Conservation (phyloP, 1,140 invertebrate genomes). For the Dufourea novaeangliae region DNA sequence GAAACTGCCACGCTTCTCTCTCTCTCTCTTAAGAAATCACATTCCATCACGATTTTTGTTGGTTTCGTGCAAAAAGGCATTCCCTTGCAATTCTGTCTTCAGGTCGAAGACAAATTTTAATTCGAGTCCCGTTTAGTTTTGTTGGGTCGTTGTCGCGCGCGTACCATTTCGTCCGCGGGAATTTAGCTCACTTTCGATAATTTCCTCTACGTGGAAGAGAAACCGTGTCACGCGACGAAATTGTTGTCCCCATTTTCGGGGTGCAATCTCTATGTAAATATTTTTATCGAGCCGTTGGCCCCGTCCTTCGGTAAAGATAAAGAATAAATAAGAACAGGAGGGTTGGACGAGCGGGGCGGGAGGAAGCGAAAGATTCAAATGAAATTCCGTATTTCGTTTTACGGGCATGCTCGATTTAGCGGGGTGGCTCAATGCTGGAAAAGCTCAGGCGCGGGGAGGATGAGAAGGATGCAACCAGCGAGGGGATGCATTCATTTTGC, state of each 20-base stretch:
- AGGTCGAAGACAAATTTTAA: neutral
- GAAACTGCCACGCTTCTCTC: constrained; percentile 52
- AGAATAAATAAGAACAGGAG: constrained; percentile 10
- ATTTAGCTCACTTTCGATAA: neutral
- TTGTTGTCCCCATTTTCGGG: neutral
- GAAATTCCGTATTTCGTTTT: constrained; percentile 60
- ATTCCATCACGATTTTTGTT: neutral
- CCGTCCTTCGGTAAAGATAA: constrained; percentile 24
- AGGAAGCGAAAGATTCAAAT: constrained; percentile 48
- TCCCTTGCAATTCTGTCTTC: neutral
- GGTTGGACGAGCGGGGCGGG: neutral
- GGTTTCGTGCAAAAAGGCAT: too few relatives aligned
- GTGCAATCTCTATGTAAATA: constrained; percentile 38
- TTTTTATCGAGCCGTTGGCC: constrained; percentile 32
- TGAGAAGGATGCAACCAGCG: constrained; percentile 51
- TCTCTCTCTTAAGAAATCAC: constrained; percentile 44
- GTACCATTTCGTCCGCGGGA: neutral
- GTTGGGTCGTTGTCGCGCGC: neutral
- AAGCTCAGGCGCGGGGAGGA: neutral
- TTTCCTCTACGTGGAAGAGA: neutral
- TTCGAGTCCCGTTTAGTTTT: neutral
- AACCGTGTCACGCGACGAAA: constrained; percentile 5
- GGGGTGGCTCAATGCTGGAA: constrained; percentile 16
- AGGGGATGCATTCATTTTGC: constrained; percentile 75
- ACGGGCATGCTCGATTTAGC: constrained; percentile 65